Base-by-base conservation (phyloP, 2,113 vertebrate genomes). In the Pseudolaguvia tuberculata region DNA sequence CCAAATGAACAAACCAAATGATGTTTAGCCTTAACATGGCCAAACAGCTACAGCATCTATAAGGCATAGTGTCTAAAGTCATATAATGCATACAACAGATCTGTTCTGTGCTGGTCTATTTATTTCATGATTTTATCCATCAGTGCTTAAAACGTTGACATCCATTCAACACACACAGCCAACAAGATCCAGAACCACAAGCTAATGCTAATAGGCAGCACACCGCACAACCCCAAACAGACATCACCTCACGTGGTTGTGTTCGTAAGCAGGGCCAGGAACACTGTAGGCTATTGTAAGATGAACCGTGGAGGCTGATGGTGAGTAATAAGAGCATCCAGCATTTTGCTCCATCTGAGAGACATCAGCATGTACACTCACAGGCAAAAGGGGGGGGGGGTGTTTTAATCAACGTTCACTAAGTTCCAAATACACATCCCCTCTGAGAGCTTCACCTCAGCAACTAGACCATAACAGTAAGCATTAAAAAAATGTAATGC, bases 401-500 rank as follows among this genome's bases (percentile, higher is more conserved):
- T 78, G 81, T 86, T 90, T 90, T 90, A 91, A 91, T 90, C 84
- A 90, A 88, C 78, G 63, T 82, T 85, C 50, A 83, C 83, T 83
- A 86, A 86, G 88, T 55, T 31, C 25, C 48, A n/a, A 51, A 53
- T 71, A 45, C 77, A 68, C 80, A 79, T 85, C 83, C 84, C 88
- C 85, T 82, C 81, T 62, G 20, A 85, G 80, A 76, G 14, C 77
- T 87, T 91, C 88, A 88, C 89, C 89, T 90, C 87, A 90, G 90
- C 89, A 91, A 91, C 90, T 85, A 83, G 80, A 87, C 79, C 82
- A 78, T 82, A 70, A 80, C 84, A 80, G 88, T 85, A 85, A 90
- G 87, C 84, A 91, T 90, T 88, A 88, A 85, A 84, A 42, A 85
- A 88, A 91, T 89, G 87, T 88, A 62, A 68, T 83, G 88, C 76